A percentile compares a stretch with the other conserved stretches of the same genome.
Conservation (phyloP, 2,888 invertebrate species). For the Meandrusa payeni region DNA sequence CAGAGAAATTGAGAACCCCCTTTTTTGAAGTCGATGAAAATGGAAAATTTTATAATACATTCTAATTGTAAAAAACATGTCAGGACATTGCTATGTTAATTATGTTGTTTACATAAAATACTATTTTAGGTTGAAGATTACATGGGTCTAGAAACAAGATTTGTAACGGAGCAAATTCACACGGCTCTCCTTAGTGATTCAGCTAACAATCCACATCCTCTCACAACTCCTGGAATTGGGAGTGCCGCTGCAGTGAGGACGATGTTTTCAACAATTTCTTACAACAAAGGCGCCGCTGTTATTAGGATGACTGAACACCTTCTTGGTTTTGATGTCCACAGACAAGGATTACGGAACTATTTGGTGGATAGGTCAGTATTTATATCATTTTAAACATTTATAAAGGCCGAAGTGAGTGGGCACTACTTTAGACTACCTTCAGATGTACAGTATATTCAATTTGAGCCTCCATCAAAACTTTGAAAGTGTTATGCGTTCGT, state of each 20-base stretch:
- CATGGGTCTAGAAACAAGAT: slow-evolving; percentile 85
- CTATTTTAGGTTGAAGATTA: slow-evolving; percentile 77
- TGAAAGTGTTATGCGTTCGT: too few species aligned
- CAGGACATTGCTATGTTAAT: too few species aligned
- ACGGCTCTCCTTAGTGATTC: slow-evolving; percentile 82
- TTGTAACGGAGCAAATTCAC: slow-evolving; percentile 86
- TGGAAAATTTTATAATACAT: too few species aligned
- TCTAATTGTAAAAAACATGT: too few species aligned
- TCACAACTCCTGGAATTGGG: slow-evolving; percentile 77
- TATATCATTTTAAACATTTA: too few species aligned
- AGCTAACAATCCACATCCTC: slow-evolving; percentile 76
- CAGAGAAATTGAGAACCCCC: too few species aligned
- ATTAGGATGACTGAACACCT: slow-evolving; percentile 86
- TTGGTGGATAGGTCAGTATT: slow-evolving; percentile 66
- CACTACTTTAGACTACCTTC: too few species aligned
- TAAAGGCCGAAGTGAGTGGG: too few species aligned
- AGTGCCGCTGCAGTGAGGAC: slow-evolving; percentile 79
- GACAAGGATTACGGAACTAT: slow-evolving; percentile 78
- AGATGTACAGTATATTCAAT: too few species aligned
- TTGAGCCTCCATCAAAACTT: too few species aligned
- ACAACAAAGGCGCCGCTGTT: slow-evolving; percentile 84
- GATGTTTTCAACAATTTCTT: slow-evolving; percentile 85
- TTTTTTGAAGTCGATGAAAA: too few species aligned
- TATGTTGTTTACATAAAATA: too few species aligned
- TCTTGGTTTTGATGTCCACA: slow-evolving; percentile 76